Evolutionary conservation across 1,140 invertebrate genomes (phyloP), one percentile per base, ranked within the genome.

Genomic region (Hypsibius dujardini): DNA sequence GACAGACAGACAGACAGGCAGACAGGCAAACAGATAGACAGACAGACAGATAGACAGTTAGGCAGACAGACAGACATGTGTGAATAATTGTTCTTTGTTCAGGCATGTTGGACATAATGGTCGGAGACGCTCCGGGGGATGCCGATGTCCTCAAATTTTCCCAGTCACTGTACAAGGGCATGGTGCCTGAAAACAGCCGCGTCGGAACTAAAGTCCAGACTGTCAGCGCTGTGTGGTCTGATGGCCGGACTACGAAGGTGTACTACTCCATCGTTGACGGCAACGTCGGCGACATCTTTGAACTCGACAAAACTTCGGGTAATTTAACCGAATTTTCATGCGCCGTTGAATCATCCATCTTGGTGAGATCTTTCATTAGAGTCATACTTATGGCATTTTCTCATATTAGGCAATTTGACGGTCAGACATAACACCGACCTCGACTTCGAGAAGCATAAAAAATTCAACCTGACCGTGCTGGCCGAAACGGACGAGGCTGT

Each of bases 221-320:
- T 7, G 87, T 93, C 0, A 86, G 84, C 1, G 90, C 90, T 0
- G 83, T 91, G 1, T 81, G 90, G 40, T 88, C 87, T n/a, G 90
- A 93, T 76, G 89, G 90, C 1, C 81, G 90, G 40, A 81, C 86
- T 0, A 88, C 90, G 76, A 84, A 84, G 71, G 86, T 95, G 14
- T 80, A 83, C 1, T 96, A 95, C 78, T 87, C 86, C 40, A 89
- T 97, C 70, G 89, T 87, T 1, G 86, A 86, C 15, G 91, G 92
- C 15, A 94, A 95, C 78, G 88, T 92, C 74, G 87, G 88, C 40
- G 84, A 85, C 0, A 85, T 85, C 1, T 95, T 96, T 77, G 84
- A 86, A 69, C 88, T 96, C 47, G 85, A 90, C 74, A 67, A 67
- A 42, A 7, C 3, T 14, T 14, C 62, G 3, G 62, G 62, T 67